Evolutionary conservation across 2,888 invertebrate species (phyloP), one percentile per base, ranked within the genome.

Genomic region (Caenorhabditis angaria): DNA sequence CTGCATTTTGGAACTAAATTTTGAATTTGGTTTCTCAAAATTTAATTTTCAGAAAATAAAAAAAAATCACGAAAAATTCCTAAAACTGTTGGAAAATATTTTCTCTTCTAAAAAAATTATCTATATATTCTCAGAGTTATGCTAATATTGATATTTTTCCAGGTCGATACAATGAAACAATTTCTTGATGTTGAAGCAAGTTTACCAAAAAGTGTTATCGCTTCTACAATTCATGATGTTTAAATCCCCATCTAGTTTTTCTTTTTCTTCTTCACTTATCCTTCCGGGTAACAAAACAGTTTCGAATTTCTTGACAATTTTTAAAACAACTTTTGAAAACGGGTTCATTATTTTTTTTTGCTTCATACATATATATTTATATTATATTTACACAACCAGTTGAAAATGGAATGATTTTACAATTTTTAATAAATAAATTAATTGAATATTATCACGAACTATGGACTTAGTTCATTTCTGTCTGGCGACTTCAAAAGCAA

Each of bases 91-190:
- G n/a, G n/a, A n/a, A n/a, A n/a, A n/a, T n/a, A n/a, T n/a, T n/a
- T n/a, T n/a, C n/a, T n/a, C n/a, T n/a, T n/a, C n/a, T n/a, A n/a
- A n/a, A n/a, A n/a, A n/a, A n/a, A n/a, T n/a, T n/a, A n/a, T n/a
- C n/a, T n/a, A n/a, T n/a, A n/a, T n/a, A n/a, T n/a, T n/a, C n/a
- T n/a, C n/a, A n/a, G n/a, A n/a, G n/a, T n/a, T n/a, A n/a, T n/a
- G n/a, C n/a, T n/a, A n/a, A n/a, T n/a, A n/a, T 27, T 32, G 28
- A 48, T 58, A 8, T 14, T 54, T 48, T 64, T 77, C 2, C 64
- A 78, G 78, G 78, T 78, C 1, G 78, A 78, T 59, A 78, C 78
- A 2, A 78, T 78, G 78, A 76, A 76, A 28, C 78, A 76, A 47
- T 71, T 78, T 28, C 58, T 78, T 10, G 78, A 78, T 57, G 76